phyloP scores from a whole-genome alignment of 2,888 invertebrate species.

The Odontomyia ornata region DNA sequence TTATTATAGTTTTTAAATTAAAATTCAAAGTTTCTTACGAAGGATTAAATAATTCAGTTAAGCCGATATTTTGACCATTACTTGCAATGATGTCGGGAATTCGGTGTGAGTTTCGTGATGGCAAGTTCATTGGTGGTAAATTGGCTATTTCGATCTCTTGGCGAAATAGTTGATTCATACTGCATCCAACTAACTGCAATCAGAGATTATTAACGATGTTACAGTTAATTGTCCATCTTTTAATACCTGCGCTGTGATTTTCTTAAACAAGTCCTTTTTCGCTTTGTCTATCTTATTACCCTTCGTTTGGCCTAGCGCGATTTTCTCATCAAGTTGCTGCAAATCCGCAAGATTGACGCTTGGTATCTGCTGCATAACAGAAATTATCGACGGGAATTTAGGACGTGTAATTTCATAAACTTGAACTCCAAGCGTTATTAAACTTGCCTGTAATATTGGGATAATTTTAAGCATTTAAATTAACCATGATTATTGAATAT shows the following conservation, averaged over 20 bases:
- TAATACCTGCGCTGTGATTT: slow-evolving; percentile 78
- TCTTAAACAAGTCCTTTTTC: slow-evolving; percentile 90
- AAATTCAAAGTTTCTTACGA: slow-evolving; percentile 6
- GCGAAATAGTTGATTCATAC: slow-evolving; percentile 86
- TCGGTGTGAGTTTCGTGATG: slow-evolving; percentile 48
- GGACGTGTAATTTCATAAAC: slow-evolving; percentile 86
- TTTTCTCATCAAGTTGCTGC: slow-evolving; percentile 86
- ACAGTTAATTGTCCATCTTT: neutral
- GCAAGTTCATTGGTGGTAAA: slow-evolving; percentile 73
- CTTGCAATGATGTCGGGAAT: neutral
- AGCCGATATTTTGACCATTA: slow-evolving; percentile 8
- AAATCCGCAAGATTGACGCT: slow-evolving; percentile 82
- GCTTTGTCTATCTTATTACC: slow-evolving; percentile 87
- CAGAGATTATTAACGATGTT: slow-evolving; percentile 44
- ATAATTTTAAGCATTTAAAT: slow-evolving; percentile 3
- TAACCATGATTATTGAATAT: neutral
- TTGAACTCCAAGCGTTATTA: slow-evolving; percentile 83
- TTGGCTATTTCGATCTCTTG: slow-evolving; percentile 87
- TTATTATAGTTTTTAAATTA: slow-evolving; percentile 3
- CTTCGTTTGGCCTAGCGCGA: slow-evolving; percentile 71
- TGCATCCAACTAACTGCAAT: slow-evolving; percentile 80
- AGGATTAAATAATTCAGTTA: slow-evolving; percentile 37
- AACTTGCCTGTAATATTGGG: slow-evolving; percentile 59
- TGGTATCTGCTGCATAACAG: slow-evolving; percentile 80
- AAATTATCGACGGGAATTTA: slow-evolving; percentile 73